These are phyloP conservation scores for Flabesymbios commensalis DNA, from an alignment of 2,888 invertebrate species.

Conservation along the genomic window DNA sequence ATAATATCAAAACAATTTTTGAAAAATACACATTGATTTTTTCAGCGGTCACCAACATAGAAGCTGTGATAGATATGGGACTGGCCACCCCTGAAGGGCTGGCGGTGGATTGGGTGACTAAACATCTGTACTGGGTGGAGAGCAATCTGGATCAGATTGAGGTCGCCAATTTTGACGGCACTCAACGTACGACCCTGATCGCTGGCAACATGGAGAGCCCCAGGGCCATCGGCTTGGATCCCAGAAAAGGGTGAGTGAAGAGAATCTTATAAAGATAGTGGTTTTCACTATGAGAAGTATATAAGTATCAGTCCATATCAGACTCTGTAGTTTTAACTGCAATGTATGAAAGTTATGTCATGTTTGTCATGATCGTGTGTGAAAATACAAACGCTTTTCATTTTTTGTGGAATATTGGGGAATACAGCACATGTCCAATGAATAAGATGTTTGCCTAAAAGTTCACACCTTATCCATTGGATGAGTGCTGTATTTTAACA, in stretches of 20 bases:
- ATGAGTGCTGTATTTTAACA: no score
- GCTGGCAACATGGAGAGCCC: slow-evolving; percentile 85
- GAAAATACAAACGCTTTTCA: no score
- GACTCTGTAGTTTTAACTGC: neutral
- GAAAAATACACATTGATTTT: neutral
- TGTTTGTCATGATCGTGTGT: no score
- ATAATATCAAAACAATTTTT: neutral
- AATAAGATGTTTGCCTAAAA: no score
- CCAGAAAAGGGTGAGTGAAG: slow-evolving; percentile 70
- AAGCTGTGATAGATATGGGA: slow-evolving; percentile 81
- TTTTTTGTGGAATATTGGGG: no score
- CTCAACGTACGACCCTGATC: slow-evolving; percentile 76
- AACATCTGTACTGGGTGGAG: slow-evolving; percentile 64
- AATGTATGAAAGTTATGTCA: no score
- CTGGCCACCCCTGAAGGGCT: slow-evolving; percentile 81
- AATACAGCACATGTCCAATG: no score
- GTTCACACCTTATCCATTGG: no score
- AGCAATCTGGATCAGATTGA: slow-evolving; percentile 63
- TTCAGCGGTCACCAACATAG: slow-evolving; percentile 70
- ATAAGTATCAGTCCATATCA: neutral
- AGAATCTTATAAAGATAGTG: no score
- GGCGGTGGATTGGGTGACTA: slow-evolving; percentile 63
- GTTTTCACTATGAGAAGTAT: no score
- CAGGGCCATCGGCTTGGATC: slow-evolving; percentile 85
- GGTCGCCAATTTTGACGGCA: slow-evolving; percentile 62